Evolutionary conservation across 30 jellyfish, hydroid and myxozoan genomes (phyloP).

Genomic region (Hydractinia echinata): DNA sequence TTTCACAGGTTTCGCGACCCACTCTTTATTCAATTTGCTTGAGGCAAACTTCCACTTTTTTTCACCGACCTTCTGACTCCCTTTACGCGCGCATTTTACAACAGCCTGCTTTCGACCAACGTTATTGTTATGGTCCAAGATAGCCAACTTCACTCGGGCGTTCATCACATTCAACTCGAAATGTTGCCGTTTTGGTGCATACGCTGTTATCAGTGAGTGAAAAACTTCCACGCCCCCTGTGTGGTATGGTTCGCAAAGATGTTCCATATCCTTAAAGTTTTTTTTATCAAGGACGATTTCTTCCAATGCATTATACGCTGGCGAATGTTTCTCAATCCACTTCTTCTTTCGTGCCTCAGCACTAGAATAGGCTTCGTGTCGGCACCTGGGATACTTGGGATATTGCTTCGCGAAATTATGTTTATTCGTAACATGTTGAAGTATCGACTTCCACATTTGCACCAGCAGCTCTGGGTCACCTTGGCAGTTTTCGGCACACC

Average conservation of each 20-base stretch:
- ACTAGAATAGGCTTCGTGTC: too few species aligned
- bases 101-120: constrained; percentile 34
- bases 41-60: not conserved
- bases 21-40: constrained; percentile 16
- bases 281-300: constrained; percentile 21
- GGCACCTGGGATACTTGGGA: too few species aligned
- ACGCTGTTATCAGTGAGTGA: constrained; percentile 18
- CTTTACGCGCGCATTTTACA: not conserved
- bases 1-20: constrained; percentile 26
- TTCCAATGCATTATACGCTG: constrained; percentile 21
- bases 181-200: constrained; percentile 31
- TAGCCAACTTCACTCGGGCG: constrained; percentile 19
- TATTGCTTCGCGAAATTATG: too few species aligned
- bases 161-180: constrained; percentile 34
- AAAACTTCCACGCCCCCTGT: constrained; percentile 28
- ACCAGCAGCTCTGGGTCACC: too few species aligned
- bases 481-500: too few species aligned
- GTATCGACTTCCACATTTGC: too few species aligned
- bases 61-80: constrained; percentile 5
- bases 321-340: constrained; percentile 31
- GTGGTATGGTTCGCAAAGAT: constrained; percentile 11
- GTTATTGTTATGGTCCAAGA: constrained; percentile 13
- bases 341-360: too few species aligned
- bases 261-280: not conserved
- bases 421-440: too few species aligned